These are phyloP conservation scores for Strix aluco DNA, from an alignment of 2,113 vertebrate genomes.

Conservation along the genomic window DNA sequence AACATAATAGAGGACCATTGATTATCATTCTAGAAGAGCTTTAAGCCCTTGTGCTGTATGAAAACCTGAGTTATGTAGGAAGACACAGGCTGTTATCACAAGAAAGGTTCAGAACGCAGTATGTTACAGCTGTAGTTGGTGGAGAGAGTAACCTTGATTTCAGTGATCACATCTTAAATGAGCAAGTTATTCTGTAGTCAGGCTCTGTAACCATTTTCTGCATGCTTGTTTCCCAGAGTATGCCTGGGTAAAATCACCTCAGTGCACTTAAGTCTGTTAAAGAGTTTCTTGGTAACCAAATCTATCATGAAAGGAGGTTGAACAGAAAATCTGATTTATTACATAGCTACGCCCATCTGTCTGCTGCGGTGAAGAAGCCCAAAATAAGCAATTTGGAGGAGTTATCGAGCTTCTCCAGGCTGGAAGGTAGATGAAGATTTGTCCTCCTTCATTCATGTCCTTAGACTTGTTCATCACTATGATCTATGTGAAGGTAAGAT, in stretches of 20 bases:
- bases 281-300: slow-evolving; percentile 8
- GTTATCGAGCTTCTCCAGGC: background rate
- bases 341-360: background rate
- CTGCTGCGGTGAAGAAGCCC: background rate
- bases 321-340: slow-evolving; percentile 30
- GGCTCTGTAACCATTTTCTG: background rate
- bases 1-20: slow-evolving; percentile 56
- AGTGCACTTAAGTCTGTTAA: background rate
- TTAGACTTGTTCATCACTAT: background rate
- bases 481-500: background rate
- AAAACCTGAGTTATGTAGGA: background rate
- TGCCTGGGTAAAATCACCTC: background rate
- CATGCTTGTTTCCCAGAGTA: background rate
- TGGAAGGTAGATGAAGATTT: background rate
- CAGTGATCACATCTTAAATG: background rate
- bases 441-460: background rate
- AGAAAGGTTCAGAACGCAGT: background rate
- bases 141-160: background rate
- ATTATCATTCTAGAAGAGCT: slow-evolving; percentile 40
- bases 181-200: background rate
- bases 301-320: background rate
- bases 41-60: background rate
- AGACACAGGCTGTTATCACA: background rate
- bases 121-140: background rate
- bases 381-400: background rate